Evolutionary conservation across 2,113 vertebrate genomes (phyloP).

Genomic region (Engraulis encrasicolus): DNA sequence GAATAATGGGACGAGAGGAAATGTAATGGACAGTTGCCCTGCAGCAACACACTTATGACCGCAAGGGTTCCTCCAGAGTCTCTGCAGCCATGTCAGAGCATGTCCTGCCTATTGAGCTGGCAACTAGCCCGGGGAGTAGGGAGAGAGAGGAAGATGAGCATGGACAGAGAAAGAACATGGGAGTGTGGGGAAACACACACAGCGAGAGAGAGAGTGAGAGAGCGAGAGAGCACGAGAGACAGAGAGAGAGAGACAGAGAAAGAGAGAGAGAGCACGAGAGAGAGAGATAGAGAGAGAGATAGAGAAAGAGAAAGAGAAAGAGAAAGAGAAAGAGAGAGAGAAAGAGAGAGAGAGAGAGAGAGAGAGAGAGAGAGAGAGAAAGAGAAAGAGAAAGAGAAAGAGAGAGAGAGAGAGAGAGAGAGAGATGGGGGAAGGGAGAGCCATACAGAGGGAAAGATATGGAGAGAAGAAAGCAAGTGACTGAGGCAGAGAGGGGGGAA

Average conservation of each 20-base stretch:
- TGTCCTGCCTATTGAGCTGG: constrained; percentile 13
- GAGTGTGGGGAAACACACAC: background rate
- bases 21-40: constrained; percentile 20
- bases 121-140: constrained; percentile 14
- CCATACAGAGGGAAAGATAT: constrained; percentile 16
- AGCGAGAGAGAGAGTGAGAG: constrained; percentile 18
- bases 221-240: background rate
- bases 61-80: background rate
- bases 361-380: constrained; percentile 15
- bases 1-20: background rate
- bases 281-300: background rate
- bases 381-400: background rate
- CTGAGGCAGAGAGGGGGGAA: constrained; percentile 10
- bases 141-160: background rate
- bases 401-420: constrained; percentile 22
- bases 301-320: background rate
- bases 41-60: constrained; percentile 8
- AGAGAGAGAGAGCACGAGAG: constrained; percentile 27
- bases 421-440: background rate
- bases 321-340: constrained; percentile 20
- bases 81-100: constrained; percentile 20
- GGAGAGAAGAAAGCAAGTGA: constrained; percentile 3
- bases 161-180: background rate
- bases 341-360: background rate
- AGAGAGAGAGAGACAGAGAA: background rate